phyloP scores from a whole-genome alignment of 92 coral and sea anemone genomes.

The Pocillopora meandrina region DNA sequence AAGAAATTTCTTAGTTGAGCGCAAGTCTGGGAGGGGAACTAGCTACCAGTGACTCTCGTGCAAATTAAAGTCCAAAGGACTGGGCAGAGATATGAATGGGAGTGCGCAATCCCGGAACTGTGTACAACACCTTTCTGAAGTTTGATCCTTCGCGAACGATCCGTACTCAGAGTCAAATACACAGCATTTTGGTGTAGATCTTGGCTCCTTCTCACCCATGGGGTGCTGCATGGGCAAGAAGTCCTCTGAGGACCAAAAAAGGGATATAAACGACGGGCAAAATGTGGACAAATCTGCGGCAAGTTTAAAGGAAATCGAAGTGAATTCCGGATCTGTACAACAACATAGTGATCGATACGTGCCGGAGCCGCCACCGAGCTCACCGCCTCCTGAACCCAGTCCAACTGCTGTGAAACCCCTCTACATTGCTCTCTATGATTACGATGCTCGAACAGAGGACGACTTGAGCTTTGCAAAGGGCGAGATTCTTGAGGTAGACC shows the following conservation, averaged over 20 bases:
- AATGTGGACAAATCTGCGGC: conserved; percentile 26
- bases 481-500: conserved; percentile 87
- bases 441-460: conserved; percentile 96
- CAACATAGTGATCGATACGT: conserved; percentile 9
- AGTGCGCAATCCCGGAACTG: conserved; percentile 84
- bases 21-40: conserved; percentile 51
- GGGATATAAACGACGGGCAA: conserved; percentile 32
- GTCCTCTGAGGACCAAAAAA: conserved; percentile 21
- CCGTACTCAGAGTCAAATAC: neutral
- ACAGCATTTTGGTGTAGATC: conserved; percentile 2
- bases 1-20: neutral
- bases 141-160: conserved; percentile 3
- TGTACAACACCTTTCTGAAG: neutral
- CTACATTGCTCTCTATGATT: conserved; percentile 91
- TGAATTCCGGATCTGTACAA: neutral
- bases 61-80: neutral
- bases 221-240: conserved; percentile 86
- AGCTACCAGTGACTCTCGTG: conserved; percentile 13
- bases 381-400: conserved; percentile 53
- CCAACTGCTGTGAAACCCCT: conserved; percentile 61
- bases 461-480: conserved; percentile 96
- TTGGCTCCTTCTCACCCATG: conserved; percentile 54
- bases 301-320: conserved; percentile 48
- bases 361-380: conserved; percentile 51
- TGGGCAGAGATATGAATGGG: conserved; percentile 18